phyloP scores from a whole-genome alignment of 2,113 vertebrate species.

The Dasyurus viverrinus region DNA sequence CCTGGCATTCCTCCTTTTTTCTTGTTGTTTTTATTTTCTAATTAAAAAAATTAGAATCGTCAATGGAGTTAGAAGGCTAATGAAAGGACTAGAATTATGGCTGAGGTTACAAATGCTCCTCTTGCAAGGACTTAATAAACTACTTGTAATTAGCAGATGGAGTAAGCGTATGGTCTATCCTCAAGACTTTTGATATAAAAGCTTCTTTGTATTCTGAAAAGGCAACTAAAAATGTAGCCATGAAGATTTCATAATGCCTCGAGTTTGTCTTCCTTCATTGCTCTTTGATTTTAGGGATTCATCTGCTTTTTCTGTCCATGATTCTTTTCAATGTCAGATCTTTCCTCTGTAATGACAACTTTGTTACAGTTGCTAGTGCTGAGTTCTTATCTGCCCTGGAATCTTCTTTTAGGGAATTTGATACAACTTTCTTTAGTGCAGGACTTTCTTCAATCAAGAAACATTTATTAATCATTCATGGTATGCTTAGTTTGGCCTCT shows the following conservation, averaged over 20 bases:
- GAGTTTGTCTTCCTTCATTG: background rate
- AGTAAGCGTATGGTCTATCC: background rate
- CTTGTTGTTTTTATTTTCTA: background rate
- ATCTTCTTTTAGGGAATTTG: background rate
- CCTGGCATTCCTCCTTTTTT: background rate
- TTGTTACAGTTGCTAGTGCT: background rate
- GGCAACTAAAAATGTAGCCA: background rate
- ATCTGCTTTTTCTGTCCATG: background rate
- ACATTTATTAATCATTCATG: background rate
- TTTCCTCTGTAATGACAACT: background rate
- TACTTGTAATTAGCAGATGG: background rate
- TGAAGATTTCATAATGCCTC: background rate
- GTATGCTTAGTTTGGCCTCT: background rate
- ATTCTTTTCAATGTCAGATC: background rate
- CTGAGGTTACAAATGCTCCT: background rate
- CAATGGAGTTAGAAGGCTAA: background rate
- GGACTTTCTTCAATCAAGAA: background rate
- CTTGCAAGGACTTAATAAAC: background rate
- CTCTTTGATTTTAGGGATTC: background rate
- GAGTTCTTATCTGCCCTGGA: background rate
- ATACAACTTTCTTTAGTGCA: background rate
- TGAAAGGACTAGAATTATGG: background rate
- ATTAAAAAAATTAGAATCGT: background rate
- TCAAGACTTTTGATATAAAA: background rate
- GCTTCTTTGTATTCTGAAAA: background rate